A percentile compares a stretch with the other conserved stretches of the same genome.
These are phyloP conservation scores for Metacarcinus magister DNA, from an alignment of 2,888 invertebrate genomes.

Conservation along the genomic window DNA sequence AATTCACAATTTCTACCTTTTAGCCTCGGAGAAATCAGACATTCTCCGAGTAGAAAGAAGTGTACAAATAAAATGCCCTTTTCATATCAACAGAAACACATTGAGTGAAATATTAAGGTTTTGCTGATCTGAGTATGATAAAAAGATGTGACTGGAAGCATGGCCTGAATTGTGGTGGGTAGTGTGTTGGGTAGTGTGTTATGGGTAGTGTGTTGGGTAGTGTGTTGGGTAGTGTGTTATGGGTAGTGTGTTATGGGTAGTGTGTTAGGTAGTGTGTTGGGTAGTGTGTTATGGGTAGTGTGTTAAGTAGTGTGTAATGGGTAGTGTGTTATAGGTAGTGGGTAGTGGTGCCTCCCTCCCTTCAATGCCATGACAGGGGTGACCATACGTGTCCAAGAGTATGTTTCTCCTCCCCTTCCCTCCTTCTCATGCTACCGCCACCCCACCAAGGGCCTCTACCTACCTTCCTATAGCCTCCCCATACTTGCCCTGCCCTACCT, in stretches of 20 bases:
- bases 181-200: background rate
- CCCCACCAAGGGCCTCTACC: background rate
- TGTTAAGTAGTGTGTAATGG: no score
- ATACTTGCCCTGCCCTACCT: background rate
- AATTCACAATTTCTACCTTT: background rate
- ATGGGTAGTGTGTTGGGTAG: no score
- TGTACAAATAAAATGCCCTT: background rate
- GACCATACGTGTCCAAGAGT: background rate
- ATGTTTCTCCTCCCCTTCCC: background rate
- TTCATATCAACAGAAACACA: background rate
- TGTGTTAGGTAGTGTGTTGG: no score
- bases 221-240: no score
- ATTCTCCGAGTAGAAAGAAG: background rate
- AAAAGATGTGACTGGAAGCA: background rate
- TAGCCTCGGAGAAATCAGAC: background rate
- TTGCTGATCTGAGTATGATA: background rate
- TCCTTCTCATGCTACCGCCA: background rate
- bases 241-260: no score
- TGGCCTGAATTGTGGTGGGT: background rate
- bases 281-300: no score
- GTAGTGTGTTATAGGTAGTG: no score
- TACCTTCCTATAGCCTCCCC: background rate
- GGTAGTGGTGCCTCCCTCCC: background rate
- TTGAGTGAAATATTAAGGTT: background rate
- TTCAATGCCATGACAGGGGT: background rate